Evolutionary conservation across 1,140 invertebrate species (phyloP), one percentile per base, ranked within the genome.

Genomic region (Aradophagus sp.): DNA sequence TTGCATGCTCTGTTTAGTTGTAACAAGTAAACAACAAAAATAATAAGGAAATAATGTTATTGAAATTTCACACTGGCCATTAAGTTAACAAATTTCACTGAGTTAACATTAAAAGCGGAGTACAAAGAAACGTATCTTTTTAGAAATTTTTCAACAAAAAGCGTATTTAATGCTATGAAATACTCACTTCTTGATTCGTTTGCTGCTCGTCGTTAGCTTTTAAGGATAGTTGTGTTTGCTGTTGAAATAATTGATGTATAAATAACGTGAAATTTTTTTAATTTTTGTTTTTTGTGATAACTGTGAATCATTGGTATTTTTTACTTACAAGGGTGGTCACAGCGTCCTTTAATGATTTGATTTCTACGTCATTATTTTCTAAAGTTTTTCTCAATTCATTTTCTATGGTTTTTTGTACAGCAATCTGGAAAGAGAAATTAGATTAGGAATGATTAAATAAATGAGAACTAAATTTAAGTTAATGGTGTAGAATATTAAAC

Each of bases 371-470:
- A 50, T 59, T 79, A 17, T 41, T 38, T 29, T 41, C 58, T 52
- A 81, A 63, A 48, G 34, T 73, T 38, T 73, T 76, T 13, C 41
- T 61, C 10, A 81, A 48, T 42, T 71, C 65, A 27, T 48, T 71
- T 48, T 81, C 75, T 36, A 71, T 39, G 29, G 75, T 71, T 38
- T 74, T 79, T 48, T 80, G 74, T 6, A 39, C 29, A 58, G 68
- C 78, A 29, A 78, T 38, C 81, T 83, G 42, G 41, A 80, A 74
- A n/a, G n/a, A n/a, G n/a, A n/a, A n/a, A n/a, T n/a, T n/a, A n/a
- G n/a, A n/a, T n/a, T n/a, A n/a, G n/a, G n/a, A n/a, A n/a, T n/a
- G n/a, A n/a, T n/a, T n/a, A n/a, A n/a, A n/a, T n/a, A n/a, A n/a
- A n/a, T n/a, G n/a, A n/a, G n/a, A n/a, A n/a, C n/a, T n/a, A n/a